Percentiles rank a stretch among this genome's conserved stretches.
These are phyloP conservation scores for Clarias fuscus DNA, from an alignment of 2,797 vertebrate species.

Conservation along the genomic window DNA sequence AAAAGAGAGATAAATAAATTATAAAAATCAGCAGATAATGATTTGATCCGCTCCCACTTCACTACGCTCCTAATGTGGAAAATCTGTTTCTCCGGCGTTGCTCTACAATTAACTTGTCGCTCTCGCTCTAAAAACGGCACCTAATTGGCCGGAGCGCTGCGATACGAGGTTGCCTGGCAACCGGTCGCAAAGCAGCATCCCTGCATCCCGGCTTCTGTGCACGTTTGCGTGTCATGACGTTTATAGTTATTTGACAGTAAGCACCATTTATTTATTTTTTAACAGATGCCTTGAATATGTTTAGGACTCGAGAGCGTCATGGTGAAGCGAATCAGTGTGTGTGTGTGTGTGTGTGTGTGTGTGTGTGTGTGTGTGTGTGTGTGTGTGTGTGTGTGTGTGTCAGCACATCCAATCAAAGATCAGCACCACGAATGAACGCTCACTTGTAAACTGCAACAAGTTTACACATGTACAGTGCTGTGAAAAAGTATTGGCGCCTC, in stretches of 20 bases:
- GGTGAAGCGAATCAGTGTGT: not conserved
- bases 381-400: no score
- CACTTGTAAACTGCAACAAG: not conserved
- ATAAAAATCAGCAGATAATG: conserved; percentile 54
- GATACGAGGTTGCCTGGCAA: conserved; percentile 74
- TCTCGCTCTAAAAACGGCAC: conserved; percentile 57
- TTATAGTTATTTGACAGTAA: conserved; percentile 52
- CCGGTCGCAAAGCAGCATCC: conserved; percentile 47
- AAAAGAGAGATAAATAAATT: conserved; percentile 1
- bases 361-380: no score
- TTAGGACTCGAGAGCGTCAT: not conserved
- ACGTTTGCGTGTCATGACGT: conserved; percentile 55
- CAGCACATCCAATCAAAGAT: not conserved
- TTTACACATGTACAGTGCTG: not conserved
- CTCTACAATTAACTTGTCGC: conserved; percentile 72
- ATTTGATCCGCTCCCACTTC: conserved; percentile 63
- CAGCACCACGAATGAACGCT: not conserved
- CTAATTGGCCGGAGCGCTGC: conserved; percentile 69
- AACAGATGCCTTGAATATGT: not conserved
- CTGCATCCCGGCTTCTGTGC: conserved; percentile 41
- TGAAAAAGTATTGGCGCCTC: no score
- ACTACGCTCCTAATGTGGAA: conserved; percentile 62
- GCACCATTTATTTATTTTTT: not conserved
- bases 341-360: no score
- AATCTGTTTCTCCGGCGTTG: conserved; percentile 68